Percentiles rank a stretch among this genome's conserved stretches.
phyloP scores from a whole-genome alignment of 2,888 invertebrate species.

The Phyllotreta cruciferae region DNA sequence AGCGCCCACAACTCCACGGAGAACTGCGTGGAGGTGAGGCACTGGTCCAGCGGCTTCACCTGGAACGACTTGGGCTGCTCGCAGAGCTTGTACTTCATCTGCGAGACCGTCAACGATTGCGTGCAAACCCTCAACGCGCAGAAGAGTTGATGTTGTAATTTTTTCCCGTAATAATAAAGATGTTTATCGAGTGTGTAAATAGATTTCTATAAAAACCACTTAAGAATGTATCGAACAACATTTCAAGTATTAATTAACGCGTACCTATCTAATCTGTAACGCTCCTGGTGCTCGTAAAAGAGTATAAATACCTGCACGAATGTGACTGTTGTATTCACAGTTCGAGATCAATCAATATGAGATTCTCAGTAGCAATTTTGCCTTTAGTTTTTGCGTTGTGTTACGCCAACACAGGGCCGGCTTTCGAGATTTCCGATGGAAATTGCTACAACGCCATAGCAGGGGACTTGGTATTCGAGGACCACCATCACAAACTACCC shows the following conservation, averaged over 20 bases:
- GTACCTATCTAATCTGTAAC: no score
- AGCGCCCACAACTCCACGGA: conserved; percentile 15
- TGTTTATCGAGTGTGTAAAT: no score
- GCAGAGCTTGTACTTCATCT: conserved; percentile 21
- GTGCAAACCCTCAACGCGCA: conserved; percentile 1
- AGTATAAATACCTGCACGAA: no score
- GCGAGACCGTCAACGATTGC: conserved; percentile 23
- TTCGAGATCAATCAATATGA: conserved; percentile 14
- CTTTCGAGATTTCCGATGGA: conserved; percentile 23
- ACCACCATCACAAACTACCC: conserved; percentile 19
- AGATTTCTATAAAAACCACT: no score
- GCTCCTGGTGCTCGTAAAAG: no score
- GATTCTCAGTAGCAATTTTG: not conserved
- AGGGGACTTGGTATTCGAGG: conserved; percentile 21
- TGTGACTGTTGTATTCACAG: no score
- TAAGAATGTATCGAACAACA: no score
- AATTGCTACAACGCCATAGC: conserved; percentile 25
- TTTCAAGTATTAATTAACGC: no score
- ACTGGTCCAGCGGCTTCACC: conserved; percentile 16
- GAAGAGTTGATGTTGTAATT: not conserved
- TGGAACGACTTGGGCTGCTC: conserved; percentile 30
- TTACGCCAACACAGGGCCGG: conserved; percentile 5
- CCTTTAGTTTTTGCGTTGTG: no score
- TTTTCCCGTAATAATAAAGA: no score
- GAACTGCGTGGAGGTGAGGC: conserved; percentile 27